A percentile compares a stretch with the other conserved stretches of the same genome.
Evolutionary conservation across 2,113 vertebrate species (phyloP).

Genomic region (Chascanopsetta lugubris): DNA sequence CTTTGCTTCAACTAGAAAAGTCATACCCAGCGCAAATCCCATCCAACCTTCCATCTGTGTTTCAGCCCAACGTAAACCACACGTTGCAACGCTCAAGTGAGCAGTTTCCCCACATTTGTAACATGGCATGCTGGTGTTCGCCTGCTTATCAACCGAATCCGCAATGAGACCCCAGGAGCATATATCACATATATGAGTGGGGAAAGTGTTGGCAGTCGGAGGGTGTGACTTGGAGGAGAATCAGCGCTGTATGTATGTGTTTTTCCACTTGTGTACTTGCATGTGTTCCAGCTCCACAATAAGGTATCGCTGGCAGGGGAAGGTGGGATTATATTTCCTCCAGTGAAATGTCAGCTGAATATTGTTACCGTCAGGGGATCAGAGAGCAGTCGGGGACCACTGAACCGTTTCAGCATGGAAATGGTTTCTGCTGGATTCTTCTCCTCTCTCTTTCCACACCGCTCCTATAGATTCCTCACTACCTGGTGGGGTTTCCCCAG

Average conservation of each 20-base stretch:
- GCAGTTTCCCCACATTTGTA: slow-evolving; percentile 16
- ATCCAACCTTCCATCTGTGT: background rate
- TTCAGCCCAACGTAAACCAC: background rate
- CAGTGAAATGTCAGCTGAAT: slow-evolving; percentile 69
- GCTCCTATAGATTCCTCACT: slow-evolving; percentile 35
- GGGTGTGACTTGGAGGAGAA: slow-evolving; percentile 55
- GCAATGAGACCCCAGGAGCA: slow-evolving; percentile 26
- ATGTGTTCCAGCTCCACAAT: slow-evolving; percentile 38
- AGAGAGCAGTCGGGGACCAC: slow-evolving; percentile 63
- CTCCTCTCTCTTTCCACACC: slow-evolving; percentile 50
- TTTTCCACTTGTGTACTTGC: slow-evolving; percentile 57
- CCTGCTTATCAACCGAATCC: slow-evolving; percentile 34
- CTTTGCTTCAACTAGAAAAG: background rate
- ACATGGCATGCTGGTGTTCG: slow-evolving; percentile 7
- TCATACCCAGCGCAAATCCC: too few relatives aligned
- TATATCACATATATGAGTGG: slow-evolving; percentile 33
- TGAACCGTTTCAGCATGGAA: slow-evolving; percentile 61
- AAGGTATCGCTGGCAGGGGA: slow-evolving; percentile 58
- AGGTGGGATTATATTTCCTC: slow-evolving; percentile 57
- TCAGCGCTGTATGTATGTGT: slow-evolving; percentile 16
- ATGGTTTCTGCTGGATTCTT: slow-evolving; percentile 57
- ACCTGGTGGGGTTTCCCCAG: slow-evolving; percentile 33
- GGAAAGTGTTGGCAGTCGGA: slow-evolving; percentile 23
- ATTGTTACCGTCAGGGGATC: slow-evolving; percentile 65
- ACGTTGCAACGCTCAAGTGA: background rate